Evolutionary conservation across 2,797 vertebrate genomes (phyloP).

Genomic region (Poecile montanus): DNA sequence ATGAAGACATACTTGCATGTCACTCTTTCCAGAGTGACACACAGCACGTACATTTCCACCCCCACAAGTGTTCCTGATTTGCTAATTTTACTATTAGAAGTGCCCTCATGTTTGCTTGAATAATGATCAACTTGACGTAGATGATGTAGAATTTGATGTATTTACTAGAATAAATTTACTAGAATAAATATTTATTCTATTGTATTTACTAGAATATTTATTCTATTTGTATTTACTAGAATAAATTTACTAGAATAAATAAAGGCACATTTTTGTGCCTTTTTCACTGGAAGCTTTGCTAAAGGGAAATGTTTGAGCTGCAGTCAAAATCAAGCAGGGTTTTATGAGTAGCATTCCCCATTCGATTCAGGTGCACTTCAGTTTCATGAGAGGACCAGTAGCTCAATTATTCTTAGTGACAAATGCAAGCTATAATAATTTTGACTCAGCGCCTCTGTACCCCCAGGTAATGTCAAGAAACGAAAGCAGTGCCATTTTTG

Average conservation of each 20-base stretch:
- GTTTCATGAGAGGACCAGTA: conserved; percentile 1
- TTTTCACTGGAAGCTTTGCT: neutral
- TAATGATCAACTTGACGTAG: neutral
- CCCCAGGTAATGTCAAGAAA: neutral
- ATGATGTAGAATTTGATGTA: neutral
- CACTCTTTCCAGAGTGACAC: neutral
- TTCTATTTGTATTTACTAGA: neutral
- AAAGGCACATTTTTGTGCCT: fast-evolving
- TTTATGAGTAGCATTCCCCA: conserved; percentile 12
- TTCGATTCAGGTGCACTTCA: conserved; percentile 30
- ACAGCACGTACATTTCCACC: fast-evolving
- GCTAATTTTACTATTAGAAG: neutral
- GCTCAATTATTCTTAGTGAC: conserved; percentile 46
- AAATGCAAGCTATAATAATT: conserved; percentile 47
- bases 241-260: too few relatives aligned
- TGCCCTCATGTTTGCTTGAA: neutral
- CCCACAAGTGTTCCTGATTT: neutral
- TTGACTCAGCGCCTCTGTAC: conserved; percentile 29
- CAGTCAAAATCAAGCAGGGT: conserved; percentile 19
- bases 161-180: conserved; percentile 28
- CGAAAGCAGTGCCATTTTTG: conserved; percentile 12
- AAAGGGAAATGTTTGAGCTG: neutral
- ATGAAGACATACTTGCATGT: fast-evolving
- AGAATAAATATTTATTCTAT: too few relatives aligned
- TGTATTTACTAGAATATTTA: neutral